Evolutionary conservation across 2,797 vertebrate species (phyloP), one percentile per base, ranked within the genome.

Genomic region (Hyperoplus lanceolatus): DNA sequence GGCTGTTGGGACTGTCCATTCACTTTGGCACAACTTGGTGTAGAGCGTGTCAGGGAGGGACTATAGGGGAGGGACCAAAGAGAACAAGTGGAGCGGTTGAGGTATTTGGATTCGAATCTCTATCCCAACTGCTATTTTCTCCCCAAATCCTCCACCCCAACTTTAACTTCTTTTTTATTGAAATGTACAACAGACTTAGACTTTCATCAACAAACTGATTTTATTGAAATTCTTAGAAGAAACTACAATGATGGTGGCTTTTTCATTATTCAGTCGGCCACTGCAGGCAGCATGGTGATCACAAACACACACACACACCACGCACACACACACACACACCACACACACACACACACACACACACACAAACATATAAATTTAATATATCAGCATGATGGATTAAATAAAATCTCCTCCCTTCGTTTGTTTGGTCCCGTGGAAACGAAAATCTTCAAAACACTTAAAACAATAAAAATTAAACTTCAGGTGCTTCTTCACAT

Each of bases 231-330:
- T 57, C 74, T 41, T 50, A 56, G 53, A 51, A 64, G 36, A 74
- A 85, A 79, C 43, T 55, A 18, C 5, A 10, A 59, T 7, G 42
- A 70, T 75, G 66, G 50, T 43, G 36, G 76, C 62, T 42, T 67
- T 50, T 72, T 71, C 62, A 5, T 50, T 53, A 59, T 58, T 68
- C 64, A 48, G 11, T 43, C 41, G 43, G 38, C 41, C 42, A 38
- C 69, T 68, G 6, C 53, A 83, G 79, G 82, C 77, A 80, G 73
- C 74, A 14, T 42, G 68, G 84, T 83, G 81, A 87, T 63, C 16
- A 16, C 55, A n/a, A 43, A 16, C 65, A 6, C 29, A 18, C 16
- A 16, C 55, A 29, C 56, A 12, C 58, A 5, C 46, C 14, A 46
- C 65, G 61, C 14, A 42, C 51, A 50, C 51, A 48, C 54, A 42